Evolutionary conservation across 2,888 invertebrate genomes (phyloP), one percentile per base, ranked within the genome.

Genomic region (Trichacis sp.): DNA sequence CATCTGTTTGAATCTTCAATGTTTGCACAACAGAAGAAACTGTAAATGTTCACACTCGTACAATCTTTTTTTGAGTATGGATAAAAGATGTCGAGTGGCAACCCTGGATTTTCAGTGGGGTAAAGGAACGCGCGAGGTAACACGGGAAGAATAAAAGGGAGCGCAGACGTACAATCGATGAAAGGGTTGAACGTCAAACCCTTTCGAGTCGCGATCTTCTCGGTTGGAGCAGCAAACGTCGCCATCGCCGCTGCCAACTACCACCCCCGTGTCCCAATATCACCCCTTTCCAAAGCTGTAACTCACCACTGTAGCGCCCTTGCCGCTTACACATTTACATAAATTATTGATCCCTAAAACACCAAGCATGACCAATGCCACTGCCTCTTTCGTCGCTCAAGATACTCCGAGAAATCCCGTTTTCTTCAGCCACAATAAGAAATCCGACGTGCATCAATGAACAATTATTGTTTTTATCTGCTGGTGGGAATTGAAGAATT

Each of bases 271-370:
- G 71, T 68, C 71, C 67, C 69, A 58, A 58, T 57, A 52, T 70
- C 67, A 70, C 75, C 73, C 77, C 71, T 73, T 69, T 73, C 74
- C 71, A 73, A 72, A 63, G 69, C 80, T 77, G 78, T 82, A 82
- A 83, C 82, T 83, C 83, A 83, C 81, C 78, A 81, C 82, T 80
- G 79, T 81, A 81, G 81, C 82, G 77, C 81, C 83, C 83, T 81
- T 79, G 80, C 81, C 78, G 77, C 79, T 78, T 83, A 82, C 83
- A 83, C 83, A 84, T 84, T 84, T 84, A 81, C 83, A 84, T 84
- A 83, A 84, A 83, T 83, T 84, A 84, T 83, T 82, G 83, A 84
- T 83, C 83, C 78, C 79, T 79, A 80, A 79, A 82, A 81, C 78
- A 80, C 77, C 70, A 72, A 77, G 74, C 75, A 74, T 75, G 78